These are phyloP conservation scores for Lasioglossum pauxillum DNA, from an alignment of 2,888 invertebrate genomes.

Conservation along the genomic window DNA sequence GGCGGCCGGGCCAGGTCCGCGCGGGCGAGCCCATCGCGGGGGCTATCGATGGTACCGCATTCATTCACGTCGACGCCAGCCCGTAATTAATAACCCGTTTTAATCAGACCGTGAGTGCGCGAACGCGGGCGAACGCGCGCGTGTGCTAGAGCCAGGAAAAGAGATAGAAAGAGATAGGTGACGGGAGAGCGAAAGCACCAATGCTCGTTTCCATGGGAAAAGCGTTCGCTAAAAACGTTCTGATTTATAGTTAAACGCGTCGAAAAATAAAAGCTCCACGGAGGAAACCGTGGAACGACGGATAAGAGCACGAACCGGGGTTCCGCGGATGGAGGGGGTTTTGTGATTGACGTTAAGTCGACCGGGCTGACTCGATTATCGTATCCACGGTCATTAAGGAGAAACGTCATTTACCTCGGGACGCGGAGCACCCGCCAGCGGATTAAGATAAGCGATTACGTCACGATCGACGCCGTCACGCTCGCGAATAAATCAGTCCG, in stretches of 20 bases:
- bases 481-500: slow-evolving; percentile 64
- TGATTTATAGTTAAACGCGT: slow-evolving; percentile 78
- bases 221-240: slow-evolving; percentile 73
- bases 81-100: slow-evolving; percentile 81
- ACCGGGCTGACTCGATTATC: slow-evolving; percentile 77
- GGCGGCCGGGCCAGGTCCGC: not conserved
- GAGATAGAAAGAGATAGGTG: not conserved
- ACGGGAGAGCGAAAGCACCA: not conserved
- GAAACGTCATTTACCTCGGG: slow-evolving; percentile 62
- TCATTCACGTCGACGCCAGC: slow-evolving; percentile 72
- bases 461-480: slow-evolving; percentile 49
- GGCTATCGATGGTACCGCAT: slow-evolving; percentile 66
- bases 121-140: slow-evolving; percentile 63
- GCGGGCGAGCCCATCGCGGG: not conserved
- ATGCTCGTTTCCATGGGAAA: slow-evolving; percentile 64
- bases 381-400: slow-evolving; percentile 75
- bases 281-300: slow-evolving; percentile 46
- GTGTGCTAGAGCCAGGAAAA: not conserved
- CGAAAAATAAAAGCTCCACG: slow-evolving; percentile 62
- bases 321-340: slow-evolving; percentile 6
- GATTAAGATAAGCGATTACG: slow-evolving; percentile 74
- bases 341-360: slow-evolving; percentile 78
- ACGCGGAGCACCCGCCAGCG: slow-evolving; percentile 48
- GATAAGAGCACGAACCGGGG: not conserved
- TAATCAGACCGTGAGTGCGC: slow-evolving; percentile 78